Evolutionary conservation across 2,888 invertebrate species (phyloP), one percentile per base, ranked within the genome.

Genomic region (Acleris laterana): DNA sequence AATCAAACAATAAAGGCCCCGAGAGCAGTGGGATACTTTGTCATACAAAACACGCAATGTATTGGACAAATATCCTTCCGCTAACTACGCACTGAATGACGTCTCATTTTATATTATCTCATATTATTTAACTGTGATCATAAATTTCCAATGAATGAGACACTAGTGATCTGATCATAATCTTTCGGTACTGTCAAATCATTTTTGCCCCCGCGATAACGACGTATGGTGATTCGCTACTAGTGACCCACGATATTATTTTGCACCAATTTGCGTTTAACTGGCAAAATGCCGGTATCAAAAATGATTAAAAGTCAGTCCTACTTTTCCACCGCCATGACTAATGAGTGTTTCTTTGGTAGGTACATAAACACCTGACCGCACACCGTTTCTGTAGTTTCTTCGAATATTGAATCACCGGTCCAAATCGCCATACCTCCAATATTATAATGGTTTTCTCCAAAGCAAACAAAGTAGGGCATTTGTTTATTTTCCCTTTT

Each of bases 341-440:
- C 60, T 50, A 60, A 65, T 53, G 25, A 59, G 16, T 50, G 60
- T 60, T 49, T 50, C 60, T 44, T 46, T 22, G 49, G 38, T 60
- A 51, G 60, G 55, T 60, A 53, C 38, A 53, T 38, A 48, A 64
- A 60, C 60, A 60, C 60, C 60, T 60, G 55, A 65, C 64, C 64
- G 55, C 55, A 53, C 48, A 22, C 46, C 17, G 60, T 61, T 60
- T 50, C 64, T 64, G 32, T 9, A 60, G 55, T 50, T 65, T 60
- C 65, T 22, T 44, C 44, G 55, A 65, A 65, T 22, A 60, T 49
- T 65, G 64, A 65, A 65, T 65, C 65, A 65, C 53, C 65, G 50
- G 25, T 7, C 50, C 50, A 46, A 60, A 65, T 56, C 19, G 60
- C 16, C 25, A 46, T 16, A 42, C 13, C 55, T 55, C 28, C 7